Conservation (phyloP, 2,888 invertebrate species). For the Neria commutata region DNA sequence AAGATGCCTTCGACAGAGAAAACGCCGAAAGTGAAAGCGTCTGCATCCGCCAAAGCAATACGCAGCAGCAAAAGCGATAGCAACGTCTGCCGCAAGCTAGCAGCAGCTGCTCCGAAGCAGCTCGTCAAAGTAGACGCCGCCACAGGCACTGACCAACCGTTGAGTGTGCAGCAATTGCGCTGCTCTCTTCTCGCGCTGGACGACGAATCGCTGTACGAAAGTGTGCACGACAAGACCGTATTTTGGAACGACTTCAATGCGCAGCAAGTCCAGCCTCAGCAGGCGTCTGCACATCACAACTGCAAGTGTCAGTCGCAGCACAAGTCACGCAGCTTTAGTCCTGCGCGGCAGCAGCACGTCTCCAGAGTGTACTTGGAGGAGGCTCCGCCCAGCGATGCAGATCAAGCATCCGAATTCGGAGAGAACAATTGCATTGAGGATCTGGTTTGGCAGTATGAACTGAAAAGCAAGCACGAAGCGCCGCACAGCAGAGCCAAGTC, state of each 20-base stretch:
- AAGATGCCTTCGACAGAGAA: not conserved
- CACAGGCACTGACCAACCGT: too few relatives aligned
- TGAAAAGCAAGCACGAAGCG: slow-evolving; percentile 55
- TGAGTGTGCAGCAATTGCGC: not conserved
- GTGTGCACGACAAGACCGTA: slow-evolving; percentile 73
- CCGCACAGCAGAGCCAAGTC: not conserved
- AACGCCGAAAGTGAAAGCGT: slow-evolving; percentile 23
- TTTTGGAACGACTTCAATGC: slow-evolving; percentile 66
- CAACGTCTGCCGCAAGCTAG: slow-evolving; percentile 45
- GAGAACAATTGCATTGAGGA: slow-evolving; percentile 58
- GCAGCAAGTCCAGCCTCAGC: slow-evolving; percentile 64
- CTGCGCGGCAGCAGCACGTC: slow-evolving; percentile 21
- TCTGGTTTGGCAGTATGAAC: slow-evolving; percentile 59
- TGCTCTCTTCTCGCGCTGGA: not conserved
- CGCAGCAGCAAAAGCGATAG: slow-evolving; percentile 45
- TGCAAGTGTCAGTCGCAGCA: slow-evolving; percentile 67
- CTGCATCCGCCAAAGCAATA: slow-evolving; percentile 15
- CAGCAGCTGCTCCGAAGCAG: slow-evolving; percentile 44
- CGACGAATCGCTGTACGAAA: slow-evolving; percentile 63
- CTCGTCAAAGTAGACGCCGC: slow-evolving; percentile 56
- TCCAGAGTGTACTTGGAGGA: slow-evolving; percentile 27
- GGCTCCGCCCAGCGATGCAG: slow-evolving; percentile 31
- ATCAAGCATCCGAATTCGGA: slow-evolving; percentile 50
- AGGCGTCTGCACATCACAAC: slow-evolving; percentile 68
- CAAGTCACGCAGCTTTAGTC: slow-evolving; percentile 63